phyloP scores from a whole-genome alignment of 2,797 vertebrate species.

The Pagetopsis macropterus region DNA sequence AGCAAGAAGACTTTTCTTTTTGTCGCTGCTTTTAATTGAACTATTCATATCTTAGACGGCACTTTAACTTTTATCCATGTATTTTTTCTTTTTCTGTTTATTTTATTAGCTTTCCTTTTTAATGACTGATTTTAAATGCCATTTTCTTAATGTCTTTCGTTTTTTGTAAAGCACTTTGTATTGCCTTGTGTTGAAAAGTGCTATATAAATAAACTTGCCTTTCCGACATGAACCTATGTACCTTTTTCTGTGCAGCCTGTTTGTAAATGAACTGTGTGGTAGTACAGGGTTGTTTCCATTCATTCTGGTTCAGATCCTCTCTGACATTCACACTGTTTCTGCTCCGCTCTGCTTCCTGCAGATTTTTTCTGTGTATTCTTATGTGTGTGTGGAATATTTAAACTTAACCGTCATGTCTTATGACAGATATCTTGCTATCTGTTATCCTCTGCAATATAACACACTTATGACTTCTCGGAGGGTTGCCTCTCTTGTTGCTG shows the following conservation, averaged over 20 bases:
- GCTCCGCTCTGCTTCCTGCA: slow-evolving; percentile 18
- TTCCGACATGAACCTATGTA: slow-evolving; percentile 27
- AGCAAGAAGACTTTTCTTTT: no score
- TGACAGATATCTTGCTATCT: slow-evolving; percentile 51
- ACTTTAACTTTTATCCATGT: no score
- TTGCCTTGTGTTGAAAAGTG: no score
- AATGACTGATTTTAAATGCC: no score
- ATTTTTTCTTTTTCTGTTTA: no score
- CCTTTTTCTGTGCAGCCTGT: slow-evolving; percentile 31
- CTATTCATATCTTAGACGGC: no score
- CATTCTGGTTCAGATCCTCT: slow-evolving; percentile 33
- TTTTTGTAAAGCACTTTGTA: no score
- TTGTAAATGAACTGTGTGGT: slow-evolving; percentile 40
- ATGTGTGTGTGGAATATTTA: background rate
- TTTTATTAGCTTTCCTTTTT: no score
- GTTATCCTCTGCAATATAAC: slow-evolving; percentile 44
- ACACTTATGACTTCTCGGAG: background rate
- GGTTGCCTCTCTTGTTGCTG: background rate
- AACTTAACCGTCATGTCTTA: slow-evolving; percentile 45
- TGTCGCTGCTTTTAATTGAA: no score
- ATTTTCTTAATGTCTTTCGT: no score
- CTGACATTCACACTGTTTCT: background rate
- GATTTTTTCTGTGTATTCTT: slow-evolving; percentile 14
- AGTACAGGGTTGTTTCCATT: slow-evolving; percentile 36
- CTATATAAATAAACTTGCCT: no score